These are phyloP conservation scores for Ancistrus triradiatus DNA, from an alignment of 2,113 vertebrate species.

Conservation along the genomic window DNA sequence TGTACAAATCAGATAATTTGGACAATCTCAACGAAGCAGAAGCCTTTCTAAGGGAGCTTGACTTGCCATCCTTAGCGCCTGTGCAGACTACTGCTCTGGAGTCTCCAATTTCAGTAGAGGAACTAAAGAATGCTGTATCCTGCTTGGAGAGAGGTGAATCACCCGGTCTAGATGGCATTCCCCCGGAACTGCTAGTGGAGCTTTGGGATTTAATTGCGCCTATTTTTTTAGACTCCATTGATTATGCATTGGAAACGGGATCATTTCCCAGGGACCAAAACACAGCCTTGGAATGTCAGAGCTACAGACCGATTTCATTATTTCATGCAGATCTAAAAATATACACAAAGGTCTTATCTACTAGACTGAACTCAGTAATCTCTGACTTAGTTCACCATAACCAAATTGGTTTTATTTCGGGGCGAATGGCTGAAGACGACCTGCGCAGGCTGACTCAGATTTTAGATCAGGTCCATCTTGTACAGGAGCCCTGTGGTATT, in stretches of 20 bases:
- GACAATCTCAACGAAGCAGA: neutral
- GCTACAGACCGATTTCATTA: constrained; percentile 13
- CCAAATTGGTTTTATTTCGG: neutral
- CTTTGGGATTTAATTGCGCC: too few species aligned
- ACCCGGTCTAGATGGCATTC: neutral
- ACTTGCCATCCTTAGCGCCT: neutral
- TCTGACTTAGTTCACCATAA: neutral
- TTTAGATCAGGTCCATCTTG: too few species aligned
- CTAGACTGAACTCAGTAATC: neutral
- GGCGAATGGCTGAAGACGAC: constrained; percentile 1
- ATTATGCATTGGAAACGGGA: constrained; percentile 3
- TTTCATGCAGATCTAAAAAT: neutral
- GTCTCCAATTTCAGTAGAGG: neutral
- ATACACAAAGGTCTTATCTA: neutral
- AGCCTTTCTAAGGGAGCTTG: neutral
- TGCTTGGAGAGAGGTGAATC: constrained; percentile 32
- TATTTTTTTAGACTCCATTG: neutral
- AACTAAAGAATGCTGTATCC: neutral
- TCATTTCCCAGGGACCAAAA: constrained; percentile 9
- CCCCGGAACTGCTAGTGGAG: constrained; percentile 2
- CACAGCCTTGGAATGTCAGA: neutral
- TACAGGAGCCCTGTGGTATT: too few species aligned
- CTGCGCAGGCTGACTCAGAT: too few species aligned
- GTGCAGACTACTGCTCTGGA: neutral
- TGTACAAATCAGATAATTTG: neutral